Base-by-base conservation (phyloP, 2,113 vertebrate genomes). In the Hemichromis elongatus region DNA sequence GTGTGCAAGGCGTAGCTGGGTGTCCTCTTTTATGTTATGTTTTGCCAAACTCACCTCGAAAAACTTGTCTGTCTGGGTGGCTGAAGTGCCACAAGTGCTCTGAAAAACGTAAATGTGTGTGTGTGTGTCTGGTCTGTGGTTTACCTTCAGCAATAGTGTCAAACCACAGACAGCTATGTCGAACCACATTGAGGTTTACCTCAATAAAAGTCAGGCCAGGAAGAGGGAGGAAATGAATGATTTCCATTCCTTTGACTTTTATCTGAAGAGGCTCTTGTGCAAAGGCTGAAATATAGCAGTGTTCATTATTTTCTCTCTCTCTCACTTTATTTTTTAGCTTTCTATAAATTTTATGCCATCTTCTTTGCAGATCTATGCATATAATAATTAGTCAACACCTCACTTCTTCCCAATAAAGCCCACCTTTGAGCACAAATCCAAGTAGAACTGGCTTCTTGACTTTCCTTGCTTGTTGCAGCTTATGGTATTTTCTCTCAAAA, bases 151-250 rank as follows among this genome's bases (percentile, higher is more conserved):
- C 80, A 92, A 89, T 81, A 2, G 66, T 14, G 73, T 90, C 91
- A 93, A 92, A 93, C 93, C 90, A 79, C 93, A 90, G 84, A 85
- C 68, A 26, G 90, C 70, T 92, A 81, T 79, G 53, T 89, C n/a
- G 2, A 88, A 86, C 88, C 88, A 83, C 86, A 85, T 5, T 85
- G 92, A 84, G 91, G 85, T 90, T 83, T 42, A 59, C 86, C 90
- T 84, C 80, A 91, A 80, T 82, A 77, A 85, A 53, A 82, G 50
- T 79, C 86, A 53, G 56, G 83, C 82, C 80, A 85, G 82, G 83
- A 86, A 45, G 8, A 53, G n/a, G 42, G n/a, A n/a, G 45, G 73
- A 14, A 73, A 84, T 87, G 30, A 88, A 83, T 90, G 30, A 80
- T 85, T 84, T 92, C 47, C 61, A 57, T 82, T 75, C 37, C 79